phyloP scores from a whole-genome alignment of 2,888 invertebrate genomes.

The Hyalella azteca region DNA sequence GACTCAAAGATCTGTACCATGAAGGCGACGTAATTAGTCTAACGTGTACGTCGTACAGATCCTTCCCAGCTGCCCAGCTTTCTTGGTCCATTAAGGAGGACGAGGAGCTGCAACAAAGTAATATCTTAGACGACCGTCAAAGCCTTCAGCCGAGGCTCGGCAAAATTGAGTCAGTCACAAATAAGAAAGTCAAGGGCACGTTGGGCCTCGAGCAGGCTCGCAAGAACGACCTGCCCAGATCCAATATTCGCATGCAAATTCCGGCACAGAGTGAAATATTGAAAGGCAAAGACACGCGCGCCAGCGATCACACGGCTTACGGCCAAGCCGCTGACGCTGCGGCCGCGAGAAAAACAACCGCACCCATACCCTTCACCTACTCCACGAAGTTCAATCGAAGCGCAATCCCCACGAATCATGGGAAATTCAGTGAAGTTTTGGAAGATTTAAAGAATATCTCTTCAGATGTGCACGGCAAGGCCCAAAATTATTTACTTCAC shows the following conservation, averaged over 20 bases:
- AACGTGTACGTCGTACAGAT: constrained; percentile 39
- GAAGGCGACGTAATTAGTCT: constrained; percentile 37
- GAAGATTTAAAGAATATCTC: background rate
- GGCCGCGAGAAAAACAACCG: background rate
- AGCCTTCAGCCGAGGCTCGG: background rate
- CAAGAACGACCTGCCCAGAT: no score
- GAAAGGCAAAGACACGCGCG: background rate
- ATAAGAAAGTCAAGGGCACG: background rate
- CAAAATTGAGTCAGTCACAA: background rate
- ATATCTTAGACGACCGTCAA: background rate
- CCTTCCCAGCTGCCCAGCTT: constrained; percentile 24
- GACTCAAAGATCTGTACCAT: constrained; percentile 36
- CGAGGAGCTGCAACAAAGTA: no score
- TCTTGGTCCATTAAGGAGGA: constrained; percentile 24
- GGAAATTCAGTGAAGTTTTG: constrained; percentile 7
- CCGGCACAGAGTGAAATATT: constrained; percentile 17
- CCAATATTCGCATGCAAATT: constrained; percentile 14
- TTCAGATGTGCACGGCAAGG: background rate
- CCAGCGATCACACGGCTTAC: background rate
- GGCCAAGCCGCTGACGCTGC: background rate
- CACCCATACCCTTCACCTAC: constrained; percentile 28
- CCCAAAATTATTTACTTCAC: background rate
- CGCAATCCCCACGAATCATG: background rate
- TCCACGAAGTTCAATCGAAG: constrained; percentile 22
- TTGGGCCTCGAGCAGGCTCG: background rate